Percentiles rank a stretch among this genome's conserved stretches.
Evolutionary conservation across 1,140 invertebrate species (phyloP).

Genomic region (Drosophila lini): DNA sequence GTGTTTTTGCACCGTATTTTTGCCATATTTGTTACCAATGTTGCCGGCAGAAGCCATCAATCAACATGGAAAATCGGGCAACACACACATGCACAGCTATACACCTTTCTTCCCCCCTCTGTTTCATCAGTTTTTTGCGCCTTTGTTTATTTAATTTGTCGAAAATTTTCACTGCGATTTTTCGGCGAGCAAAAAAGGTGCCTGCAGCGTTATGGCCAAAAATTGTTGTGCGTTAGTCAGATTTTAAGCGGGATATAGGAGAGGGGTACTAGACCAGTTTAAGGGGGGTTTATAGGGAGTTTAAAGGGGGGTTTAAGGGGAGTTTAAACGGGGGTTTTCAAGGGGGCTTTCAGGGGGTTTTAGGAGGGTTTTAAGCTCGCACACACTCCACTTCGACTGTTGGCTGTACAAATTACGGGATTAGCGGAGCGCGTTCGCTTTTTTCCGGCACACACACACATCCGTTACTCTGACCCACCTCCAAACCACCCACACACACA

Average conservation of each 20-base stretch:
- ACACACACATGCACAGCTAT: not conserved
- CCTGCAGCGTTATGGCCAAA: constrained; percentile 68
- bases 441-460: constrained; percentile 39
- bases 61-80: constrained; percentile 36
- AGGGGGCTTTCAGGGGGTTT: not conserved
- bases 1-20: not conserved
- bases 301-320: not conserved
- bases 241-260: constrained; percentile 55
- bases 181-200: constrained; percentile 63
- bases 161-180: constrained; percentile 70
- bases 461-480: not conserved
- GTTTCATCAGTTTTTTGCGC: constrained; percentile 8
- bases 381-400: constrained; percentile 43
- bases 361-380: constrained; percentile 2
- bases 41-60: constrained; percentile 24
- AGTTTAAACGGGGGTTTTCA: constrained; percentile 1
- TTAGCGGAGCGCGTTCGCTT: constrained; percentile 66
- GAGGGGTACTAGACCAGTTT: not conserved
- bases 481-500: not conserved
- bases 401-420: constrained; percentile 81
- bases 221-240: constrained; percentile 78
- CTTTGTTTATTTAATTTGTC: constrained; percentile 78
- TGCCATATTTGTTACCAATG: constrained; percentile 38
- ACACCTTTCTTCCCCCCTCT: not conserved
- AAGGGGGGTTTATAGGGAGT: constrained; percentile 1